These are phyloP conservation scores for Girardinus metallicus DNA, from an alignment of 2,797 vertebrate species.

Conservation along the genomic window DNA sequence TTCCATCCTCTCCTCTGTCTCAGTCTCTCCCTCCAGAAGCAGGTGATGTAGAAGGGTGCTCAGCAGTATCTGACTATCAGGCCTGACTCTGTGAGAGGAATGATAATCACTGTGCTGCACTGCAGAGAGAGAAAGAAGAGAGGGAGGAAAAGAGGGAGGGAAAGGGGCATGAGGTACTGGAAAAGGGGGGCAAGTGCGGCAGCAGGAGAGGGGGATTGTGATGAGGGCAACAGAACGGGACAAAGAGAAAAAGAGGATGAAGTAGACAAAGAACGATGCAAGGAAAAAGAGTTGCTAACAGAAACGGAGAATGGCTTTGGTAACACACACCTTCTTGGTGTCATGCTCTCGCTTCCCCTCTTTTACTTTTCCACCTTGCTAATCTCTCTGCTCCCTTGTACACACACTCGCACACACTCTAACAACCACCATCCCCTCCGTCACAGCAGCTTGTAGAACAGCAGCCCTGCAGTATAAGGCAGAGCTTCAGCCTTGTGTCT, in stretches of 20 bases:
- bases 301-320: slow-evolving; percentile 39
- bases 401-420: slow-evolving; percentile 25
- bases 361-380: slow-evolving; percentile 15
- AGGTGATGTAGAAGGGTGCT: slow-evolving; percentile 84
- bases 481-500: slow-evolving; percentile 72
- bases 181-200: slow-evolving; percentile 65
- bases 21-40: slow-evolving; percentile 69
- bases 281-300: slow-evolving; percentile 21
- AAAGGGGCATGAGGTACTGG: slow-evolving; percentile 61
- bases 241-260: slow-evolving; percentile 36
- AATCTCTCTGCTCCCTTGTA: slow-evolving; percentile 25
- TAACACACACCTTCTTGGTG: slow-evolving; percentile 38
- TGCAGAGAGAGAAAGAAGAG: slow-evolving; percentile 79
- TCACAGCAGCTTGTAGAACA: slow-evolving; percentile 72
- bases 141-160: slow-evolving; percentile 52
- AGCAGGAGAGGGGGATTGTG: slow-evolving; percentile 29
- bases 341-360: slow-evolving; percentile 28
- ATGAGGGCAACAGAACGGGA: slow-evolving; percentile 39
- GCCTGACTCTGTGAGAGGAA: slow-evolving; percentile 85
- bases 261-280: slow-evolving; percentile 10
- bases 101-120: slow-evolving; percentile 86
- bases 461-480: slow-evolving; percentile 57
- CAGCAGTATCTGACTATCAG: slow-evolving; percentile 86
- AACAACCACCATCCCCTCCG: slow-evolving; percentile 36
- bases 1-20: slow-evolving; percentile 34